Evolutionary conservation across 2,888 invertebrate species (phyloP).

Genomic region (Trypoxylon attenuatum): DNA sequence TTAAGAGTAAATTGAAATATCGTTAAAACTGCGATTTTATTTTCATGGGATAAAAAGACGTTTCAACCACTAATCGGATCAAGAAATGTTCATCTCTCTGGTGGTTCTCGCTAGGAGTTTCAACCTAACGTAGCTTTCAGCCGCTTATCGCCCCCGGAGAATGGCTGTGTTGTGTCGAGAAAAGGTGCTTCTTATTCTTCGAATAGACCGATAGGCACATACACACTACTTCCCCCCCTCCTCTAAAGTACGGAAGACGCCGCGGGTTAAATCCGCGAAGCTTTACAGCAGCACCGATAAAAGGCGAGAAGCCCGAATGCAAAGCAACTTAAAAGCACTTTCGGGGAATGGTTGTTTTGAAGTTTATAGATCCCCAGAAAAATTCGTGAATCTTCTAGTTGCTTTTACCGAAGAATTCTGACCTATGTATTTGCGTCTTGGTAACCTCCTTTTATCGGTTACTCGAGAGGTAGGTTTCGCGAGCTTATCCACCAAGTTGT

Average conservation of each 20-base stretch:
- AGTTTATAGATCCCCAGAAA: not conserved
- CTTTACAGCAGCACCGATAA: conserved; percentile 13
- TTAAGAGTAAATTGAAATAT: too few relatives aligned
- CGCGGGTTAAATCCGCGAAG: conserved; percentile 8
- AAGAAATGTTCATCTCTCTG: too few relatives aligned
- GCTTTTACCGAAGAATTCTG: too few relatives aligned
- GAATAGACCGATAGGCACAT: not conserved
- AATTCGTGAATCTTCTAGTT: too few relatives aligned
- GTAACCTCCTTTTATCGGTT: conserved; percentile 76
- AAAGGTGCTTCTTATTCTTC: conserved; percentile 8
- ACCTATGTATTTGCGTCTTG: conserved; percentile 79
- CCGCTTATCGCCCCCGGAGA: conserved; percentile 25
- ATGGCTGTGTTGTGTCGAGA: conserved; percentile 15
- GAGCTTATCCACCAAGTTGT: conserved; percentile 78
- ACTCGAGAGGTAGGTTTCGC: conserved; percentile 81
- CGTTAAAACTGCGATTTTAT: too few relatives aligned
- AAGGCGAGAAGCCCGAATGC: conserved; percentile 18
- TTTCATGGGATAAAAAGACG: too few relatives aligned
- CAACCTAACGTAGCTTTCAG: conserved; percentile 4
- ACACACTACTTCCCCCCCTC: too few relatives aligned
- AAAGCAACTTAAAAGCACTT: conserved; percentile 21
- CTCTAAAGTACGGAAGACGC: too few relatives aligned
- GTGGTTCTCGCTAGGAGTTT: too few relatives aligned
- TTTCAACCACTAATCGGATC: too few relatives aligned
- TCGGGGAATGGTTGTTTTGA: conserved; percentile 13